Conservation (phyloP, 1,140 invertebrate species). For the Ips nitidus region DNA sequence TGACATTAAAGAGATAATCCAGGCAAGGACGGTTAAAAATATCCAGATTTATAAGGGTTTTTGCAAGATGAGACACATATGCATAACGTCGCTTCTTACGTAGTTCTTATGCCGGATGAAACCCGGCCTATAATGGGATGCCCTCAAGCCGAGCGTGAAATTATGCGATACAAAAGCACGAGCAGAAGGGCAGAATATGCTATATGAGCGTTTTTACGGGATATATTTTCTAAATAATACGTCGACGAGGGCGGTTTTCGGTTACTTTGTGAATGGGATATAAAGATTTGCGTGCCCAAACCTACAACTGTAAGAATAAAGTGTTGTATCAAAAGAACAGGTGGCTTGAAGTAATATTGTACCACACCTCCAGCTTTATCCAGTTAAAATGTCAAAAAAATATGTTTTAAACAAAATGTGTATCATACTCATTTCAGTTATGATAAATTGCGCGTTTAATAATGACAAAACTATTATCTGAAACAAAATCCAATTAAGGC, state of each 20-base stretch:
- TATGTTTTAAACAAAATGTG: too few species aligned
- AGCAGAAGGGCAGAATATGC: slow-evolving; percentile 23
- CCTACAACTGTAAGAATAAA: too few species aligned
- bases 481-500: slow-evolving; percentile 7
- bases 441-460: too few species aligned
- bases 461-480: too few species aligned
- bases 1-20: slow-evolving; percentile 29
- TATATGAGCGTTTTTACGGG: slow-evolving; percentile 9
- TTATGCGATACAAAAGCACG: slow-evolving; percentile 30
- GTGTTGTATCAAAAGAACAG: too few species aligned
- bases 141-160: slow-evolving; percentile 27
- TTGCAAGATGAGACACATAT: slow-evolving; percentile 28
- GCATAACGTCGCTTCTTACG: slow-evolving; percentile 24
- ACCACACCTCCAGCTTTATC: too few species aligned
- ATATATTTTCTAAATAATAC: slow-evolving; percentile 22
- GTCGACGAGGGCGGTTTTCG: not conserved
- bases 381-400: too few species aligned
- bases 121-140: slow-evolving; percentile 22
- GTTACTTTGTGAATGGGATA: not conserved
- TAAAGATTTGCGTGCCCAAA: too few species aligned
- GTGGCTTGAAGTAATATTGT: too few species aligned
- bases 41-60: slow-evolving; percentile 31
- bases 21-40: slow-evolving; percentile 13
- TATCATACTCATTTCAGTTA: too few species aligned
- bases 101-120: slow-evolving; percentile 26